Percentiles rank a stretch among this genome's conserved stretches.
These are phyloP conservation scores for Deilephila porcellus DNA, from an alignment of 2,888 invertebrate species.

Conservation along the genomic window DNA sequence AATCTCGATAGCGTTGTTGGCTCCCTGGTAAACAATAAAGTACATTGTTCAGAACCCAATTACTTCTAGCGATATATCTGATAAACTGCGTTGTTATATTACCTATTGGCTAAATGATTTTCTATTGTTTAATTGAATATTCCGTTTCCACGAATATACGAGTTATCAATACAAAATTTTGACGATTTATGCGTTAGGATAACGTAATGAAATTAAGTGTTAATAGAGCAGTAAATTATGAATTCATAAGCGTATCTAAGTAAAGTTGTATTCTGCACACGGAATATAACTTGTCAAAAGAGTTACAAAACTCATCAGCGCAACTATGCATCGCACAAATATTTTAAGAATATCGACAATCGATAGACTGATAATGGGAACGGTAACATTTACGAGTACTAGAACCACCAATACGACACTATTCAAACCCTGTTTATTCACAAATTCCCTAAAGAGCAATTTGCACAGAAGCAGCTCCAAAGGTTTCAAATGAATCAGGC, in stretches of 20 bases:
- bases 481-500: not conserved
- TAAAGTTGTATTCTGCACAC: not conserved
- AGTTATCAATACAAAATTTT: not conserved
- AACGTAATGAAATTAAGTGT: not conserved
- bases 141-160: not conserved
- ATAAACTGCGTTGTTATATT: not conserved
- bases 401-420: too few species aligned
- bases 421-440: too few species aligned
- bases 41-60: constrained; percentile 14
- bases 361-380: too few species aligned
- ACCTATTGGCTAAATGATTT: not conserved
- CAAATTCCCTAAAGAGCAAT: not conserved
- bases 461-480: not conserved
- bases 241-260: too few species aligned
- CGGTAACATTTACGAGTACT: too few species aligned
- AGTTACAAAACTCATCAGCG: too few species aligned
- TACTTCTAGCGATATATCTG: constrained; percentile 30
- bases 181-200: not conserved
- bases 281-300: too few species aligned
- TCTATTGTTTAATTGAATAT: not conserved
- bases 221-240: too few species aligned
- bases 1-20: constrained; percentile 23
- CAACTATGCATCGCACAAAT: too few species aligned
- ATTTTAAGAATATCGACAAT: too few species aligned
- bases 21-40: constrained; percentile 12